Percentiles rank a stretch among this genome's conserved stretches.
phyloP scores from a whole-genome alignment of 2,888 invertebrate species.

The Tricholauxania praeusta region DNA sequence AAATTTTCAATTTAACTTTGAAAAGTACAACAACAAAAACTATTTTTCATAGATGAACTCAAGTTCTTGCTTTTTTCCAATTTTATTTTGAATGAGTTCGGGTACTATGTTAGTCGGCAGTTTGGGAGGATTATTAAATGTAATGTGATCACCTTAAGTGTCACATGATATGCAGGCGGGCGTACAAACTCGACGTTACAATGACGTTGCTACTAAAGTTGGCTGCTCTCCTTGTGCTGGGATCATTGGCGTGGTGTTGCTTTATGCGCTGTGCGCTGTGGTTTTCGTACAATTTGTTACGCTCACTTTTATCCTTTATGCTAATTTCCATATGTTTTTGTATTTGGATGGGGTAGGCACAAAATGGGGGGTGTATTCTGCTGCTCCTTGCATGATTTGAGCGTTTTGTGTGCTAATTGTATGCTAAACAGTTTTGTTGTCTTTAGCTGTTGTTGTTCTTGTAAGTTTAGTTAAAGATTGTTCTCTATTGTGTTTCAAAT shows the following conservation, averaged over 20 bases:
- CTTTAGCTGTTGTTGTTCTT: constrained; percentile 17
- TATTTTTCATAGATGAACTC: too few relatives aligned
- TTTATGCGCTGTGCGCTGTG: constrained; percentile 1
- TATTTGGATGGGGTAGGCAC: not conserved
- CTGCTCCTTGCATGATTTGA: not conserved
- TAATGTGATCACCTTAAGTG: constrained; percentile 30
- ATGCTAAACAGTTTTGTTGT: constrained; percentile 31
- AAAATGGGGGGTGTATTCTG: not conserved
- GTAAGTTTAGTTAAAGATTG: not conserved
- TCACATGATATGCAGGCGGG: constrained; percentile 14
- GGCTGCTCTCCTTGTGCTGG: not conserved
- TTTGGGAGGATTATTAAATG: constrained; percentile 23
- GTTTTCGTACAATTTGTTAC: not conserved
- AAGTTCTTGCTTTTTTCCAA: too few relatives aligned
- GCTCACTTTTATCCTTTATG: constrained; percentile 18
- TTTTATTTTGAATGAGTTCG: too few relatives aligned
- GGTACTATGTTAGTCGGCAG: too few relatives aligned
- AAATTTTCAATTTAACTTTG: too few relatives aligned
- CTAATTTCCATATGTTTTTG: constrained; percentile 3
- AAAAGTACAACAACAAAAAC: too few relatives aligned
- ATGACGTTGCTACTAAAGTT: not conserved
- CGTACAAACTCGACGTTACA: not conserved
- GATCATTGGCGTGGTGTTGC: not conserved
- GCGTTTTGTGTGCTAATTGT: constrained; percentile 25
- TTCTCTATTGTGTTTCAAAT: too few relatives aligned